phyloP scores from a whole-genome alignment of 2,888 invertebrate genomes.

The Chymomyza fuscimana region DNA sequence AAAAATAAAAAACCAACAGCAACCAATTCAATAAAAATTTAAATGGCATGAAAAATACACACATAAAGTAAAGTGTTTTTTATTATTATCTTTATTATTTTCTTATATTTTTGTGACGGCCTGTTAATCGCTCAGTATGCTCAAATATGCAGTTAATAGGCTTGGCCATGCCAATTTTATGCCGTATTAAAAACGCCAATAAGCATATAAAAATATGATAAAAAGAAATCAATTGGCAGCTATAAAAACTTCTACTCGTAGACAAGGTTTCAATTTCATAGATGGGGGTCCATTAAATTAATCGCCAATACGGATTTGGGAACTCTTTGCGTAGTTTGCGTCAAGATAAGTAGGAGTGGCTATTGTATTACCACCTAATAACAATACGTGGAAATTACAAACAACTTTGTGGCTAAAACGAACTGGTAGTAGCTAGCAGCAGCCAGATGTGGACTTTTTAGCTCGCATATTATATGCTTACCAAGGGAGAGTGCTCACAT shows the following conservation, averaged over 20 bases:
- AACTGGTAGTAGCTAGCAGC: background rate
- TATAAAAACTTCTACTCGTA: slow-evolving; percentile 11
- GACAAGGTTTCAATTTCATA: background rate
- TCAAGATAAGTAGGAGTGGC: background rate
- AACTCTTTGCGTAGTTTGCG: background rate
- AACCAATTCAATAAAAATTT: slow-evolving; percentile 51
- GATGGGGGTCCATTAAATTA: background rate
- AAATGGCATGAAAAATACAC: slow-evolving; percentile 62
- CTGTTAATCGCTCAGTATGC: slow-evolving; percentile 9
- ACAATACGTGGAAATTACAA: background rate
- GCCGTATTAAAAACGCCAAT: slow-evolving; percentile 30
- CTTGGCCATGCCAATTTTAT: slow-evolving; percentile 34
- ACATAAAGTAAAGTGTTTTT: slow-evolving; percentile 41
- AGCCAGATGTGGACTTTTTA: too few relatives aligned
- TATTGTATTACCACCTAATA: background rate
- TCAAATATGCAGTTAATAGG: slow-evolving; percentile 27
- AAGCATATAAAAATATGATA: slow-evolving; percentile 38
- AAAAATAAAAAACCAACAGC: slow-evolving; percentile 11
- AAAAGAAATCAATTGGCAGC: slow-evolving; percentile 46
- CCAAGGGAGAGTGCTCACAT: too few relatives aligned
- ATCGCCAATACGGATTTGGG: background rate
- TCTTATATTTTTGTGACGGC: slow-evolving; percentile 10
- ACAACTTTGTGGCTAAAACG: background rate
- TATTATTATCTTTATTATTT: slow-evolving; percentile 5
- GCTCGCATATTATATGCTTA: too few relatives aligned